These are phyloP conservation scores for Brachylomia viminalis DNA, from an alignment of 2,888 invertebrate species.

Conservation along the genomic window DNA sequence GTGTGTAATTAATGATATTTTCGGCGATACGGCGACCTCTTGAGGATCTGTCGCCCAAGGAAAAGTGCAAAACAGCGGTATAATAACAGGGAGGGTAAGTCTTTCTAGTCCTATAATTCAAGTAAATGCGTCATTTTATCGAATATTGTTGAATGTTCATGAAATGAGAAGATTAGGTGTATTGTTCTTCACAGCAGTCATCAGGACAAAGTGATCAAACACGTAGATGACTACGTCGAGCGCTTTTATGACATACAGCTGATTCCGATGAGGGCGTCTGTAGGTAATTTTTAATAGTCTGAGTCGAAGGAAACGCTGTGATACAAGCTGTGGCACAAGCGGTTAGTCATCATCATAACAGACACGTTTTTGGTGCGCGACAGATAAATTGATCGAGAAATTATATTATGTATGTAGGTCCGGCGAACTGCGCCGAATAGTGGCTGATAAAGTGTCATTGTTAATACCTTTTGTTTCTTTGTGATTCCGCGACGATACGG, in stretches of 20 bases:
- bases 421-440: constrained; percentile 77
- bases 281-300: constrained; percentile 76
- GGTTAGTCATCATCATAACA: constrained; percentile 87
- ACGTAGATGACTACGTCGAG: constrained; percentile 65
- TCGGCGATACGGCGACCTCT: constrained; percentile 87
- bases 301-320: constrained; percentile 80
- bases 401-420: constrained; percentile 73
- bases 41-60: constrained; percentile 88
- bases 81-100: constrained; percentile 90
- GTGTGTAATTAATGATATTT: constrained; percentile 90
- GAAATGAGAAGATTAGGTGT: constrained; percentile 74
- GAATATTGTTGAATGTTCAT: constrained; percentile 82
- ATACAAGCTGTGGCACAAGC: constrained; percentile 84
- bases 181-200: constrained; percentile 59
- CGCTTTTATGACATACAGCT: constrained; percentile 84
- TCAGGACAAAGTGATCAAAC: constrained; percentile 60
- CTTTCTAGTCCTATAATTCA: constrained; percentile 88
- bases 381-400: constrained; percentile 77
- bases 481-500: constrained; percentile 83
- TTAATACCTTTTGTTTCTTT: constrained; percentile 84
- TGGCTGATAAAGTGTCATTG: constrained; percentile 82
- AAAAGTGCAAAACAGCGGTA: constrained; percentile 86
- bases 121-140: constrained; percentile 91
- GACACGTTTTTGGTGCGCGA: constrained; percentile 80
- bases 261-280: constrained; percentile 87